Base-by-base conservation (phyloP, 2,888 invertebrate genomes). In the Thymelicus lineola region DNA sequence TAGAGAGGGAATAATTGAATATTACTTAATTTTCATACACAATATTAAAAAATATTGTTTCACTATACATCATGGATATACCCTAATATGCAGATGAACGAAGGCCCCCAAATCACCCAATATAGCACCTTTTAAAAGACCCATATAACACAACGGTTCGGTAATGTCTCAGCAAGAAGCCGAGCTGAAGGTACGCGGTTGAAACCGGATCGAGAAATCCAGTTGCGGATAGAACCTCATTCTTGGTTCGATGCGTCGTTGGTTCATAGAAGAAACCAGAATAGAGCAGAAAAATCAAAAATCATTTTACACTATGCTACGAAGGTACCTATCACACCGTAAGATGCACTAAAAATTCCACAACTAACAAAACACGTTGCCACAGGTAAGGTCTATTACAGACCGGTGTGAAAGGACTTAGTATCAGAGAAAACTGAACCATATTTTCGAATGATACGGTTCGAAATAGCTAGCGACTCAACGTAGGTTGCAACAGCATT, bases 331-430 rank as follows among this genome's bases (percentile, higher is more conserved):
- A 68, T 68, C 67, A 68, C 67, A 68, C 67, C 67, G 67, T 61
- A 68, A 61, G 67, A 53, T 45, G 28, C 35, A 55, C 67, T 68
- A 68, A 68, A 68, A 68, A 68, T 68, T 68, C 67, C 67, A 61
- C 61, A 68, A 60, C 67, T 38, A 68, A 68, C 68, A 68, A 68
- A 63, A 68, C 62, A 68, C 68, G 57, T 68, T 68, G 68, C 68
- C 62, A 62, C 68, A 62, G 61, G 62, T 63, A 63, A 57, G 68
- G 68, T 68, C 68, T 68, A 57, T 62, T 68, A 68, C 62, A 68
- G 68, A 68, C 68, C 68, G 68, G 68, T 68, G 62, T 68, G 68
- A 68, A 62, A 68, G 61, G 68, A 45, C n/a, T 42, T 28, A 6
- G 10, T 9, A 0, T 9, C 46, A 48, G 7, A 1, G 10, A 57